These are phyloP conservation scores for Periphyllus acericola DNA, from an alignment of 2,888 invertebrate species.

Conservation along the genomic window DNA sequence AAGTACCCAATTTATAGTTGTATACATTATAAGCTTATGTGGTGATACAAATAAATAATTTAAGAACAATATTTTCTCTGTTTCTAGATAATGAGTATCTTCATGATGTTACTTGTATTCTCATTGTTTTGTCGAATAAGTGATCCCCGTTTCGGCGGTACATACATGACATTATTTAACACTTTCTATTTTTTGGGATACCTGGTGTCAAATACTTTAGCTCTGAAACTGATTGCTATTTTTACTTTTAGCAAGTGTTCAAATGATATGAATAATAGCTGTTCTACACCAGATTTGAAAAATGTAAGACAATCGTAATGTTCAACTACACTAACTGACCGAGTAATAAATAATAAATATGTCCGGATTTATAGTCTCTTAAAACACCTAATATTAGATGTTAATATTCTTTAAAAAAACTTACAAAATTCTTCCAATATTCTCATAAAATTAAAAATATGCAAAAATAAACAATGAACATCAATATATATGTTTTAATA, in stretches of 20 bases:
- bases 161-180: constrained; percentile 99
- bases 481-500: too few species aligned
- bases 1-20: too few species aligned
- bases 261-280: constrained; percentile 68
- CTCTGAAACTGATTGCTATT: constrained; percentile 90
- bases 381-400: too few species aligned
- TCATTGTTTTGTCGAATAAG: constrained; percentile 97
- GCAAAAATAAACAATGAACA: too few species aligned
- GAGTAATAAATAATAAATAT: too few species aligned
- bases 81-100: background rate
- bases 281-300: constrained; percentile 42
- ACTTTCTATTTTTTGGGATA: constrained; percentile 96
- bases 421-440: too few species aligned
- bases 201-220: constrained; percentile 94
- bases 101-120: constrained; percentile 97
- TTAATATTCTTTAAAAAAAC: too few species aligned
- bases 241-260: constrained; percentile 82
- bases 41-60: background rate
- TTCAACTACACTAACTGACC: too few species aligned
- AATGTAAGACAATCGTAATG: background rate
- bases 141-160: constrained; percentile 96
- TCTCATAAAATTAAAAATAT: too few species aligned
- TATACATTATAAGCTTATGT: too few species aligned
- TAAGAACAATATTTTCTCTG: background rate
- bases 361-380: too few species aligned